These are phyloP conservation scores for Lucifuga dentata DNA, from an alignment of 2,113 vertebrate species.

Conservation along the genomic window DNA sequence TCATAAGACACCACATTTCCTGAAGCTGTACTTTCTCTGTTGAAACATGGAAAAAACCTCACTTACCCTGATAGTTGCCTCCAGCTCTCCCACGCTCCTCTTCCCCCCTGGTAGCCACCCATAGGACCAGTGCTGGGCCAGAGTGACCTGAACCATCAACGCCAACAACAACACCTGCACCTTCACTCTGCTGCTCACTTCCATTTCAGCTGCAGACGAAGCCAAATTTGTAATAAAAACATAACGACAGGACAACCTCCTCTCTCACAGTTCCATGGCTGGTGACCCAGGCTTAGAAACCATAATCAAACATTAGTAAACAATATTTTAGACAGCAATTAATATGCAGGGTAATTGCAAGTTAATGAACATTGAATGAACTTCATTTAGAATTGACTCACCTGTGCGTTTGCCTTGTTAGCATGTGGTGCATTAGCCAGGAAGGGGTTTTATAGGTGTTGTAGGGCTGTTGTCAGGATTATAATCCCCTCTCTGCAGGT, in stretches of 20 bases:
- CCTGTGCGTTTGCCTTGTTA: constrained; percentile 73
- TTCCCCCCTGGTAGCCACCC: constrained; percentile 86
- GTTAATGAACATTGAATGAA: constrained; percentile 54
- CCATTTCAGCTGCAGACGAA: constrained; percentile 75
- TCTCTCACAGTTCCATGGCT: constrained; percentile 31
- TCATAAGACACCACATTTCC: constrained; percentile 33
- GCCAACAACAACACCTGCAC: constrained; percentile 80
- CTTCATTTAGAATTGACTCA: constrained; percentile 59
- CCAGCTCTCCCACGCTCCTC: constrained; percentile 80
- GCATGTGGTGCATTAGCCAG: constrained; percentile 65
- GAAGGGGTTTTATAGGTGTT: constrained; percentile 75
- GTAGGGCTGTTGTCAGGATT: constrained; percentile 68
- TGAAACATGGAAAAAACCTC: constrained; percentile 8
- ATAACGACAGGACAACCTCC: constrained; percentile 47
- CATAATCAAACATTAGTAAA: constrained; percentile 45
- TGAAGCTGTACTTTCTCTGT: constrained; percentile 12
- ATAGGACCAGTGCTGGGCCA: constrained; percentile 85
- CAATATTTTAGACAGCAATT: constrained; percentile 45
- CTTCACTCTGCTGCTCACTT: constrained; percentile 67
- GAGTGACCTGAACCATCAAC: constrained; percentile 75
- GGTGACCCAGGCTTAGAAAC: constrained; percentile 26
- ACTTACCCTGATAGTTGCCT: constrained; percentile 81
- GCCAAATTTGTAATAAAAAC: constrained; percentile 49
- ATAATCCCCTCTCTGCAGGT: constrained; percentile 80
- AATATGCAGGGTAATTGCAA: constrained; percentile 54